A percentile compares a stretch with the other conserved stretches of the same genome.
Evolutionary conservation across 1,140 invertebrate genomes (phyloP).

Genomic region (Centruroides vittatus): DNA sequence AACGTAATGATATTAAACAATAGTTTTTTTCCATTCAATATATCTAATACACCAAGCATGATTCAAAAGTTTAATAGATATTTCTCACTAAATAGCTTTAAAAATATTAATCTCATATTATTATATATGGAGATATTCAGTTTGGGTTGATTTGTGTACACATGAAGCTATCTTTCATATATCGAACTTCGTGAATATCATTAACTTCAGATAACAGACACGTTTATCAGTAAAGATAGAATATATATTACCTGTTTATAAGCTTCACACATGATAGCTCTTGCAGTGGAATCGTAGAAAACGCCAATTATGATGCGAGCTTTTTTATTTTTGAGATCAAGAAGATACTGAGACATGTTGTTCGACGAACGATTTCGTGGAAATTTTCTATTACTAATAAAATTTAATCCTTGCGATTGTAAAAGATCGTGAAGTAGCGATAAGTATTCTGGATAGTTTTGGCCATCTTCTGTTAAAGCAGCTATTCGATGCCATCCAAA

Average conservation of each 20-base stretch:
- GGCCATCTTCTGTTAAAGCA: conserved; percentile 58
- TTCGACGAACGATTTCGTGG: conserved; percentile 28
- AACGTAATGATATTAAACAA: no score
- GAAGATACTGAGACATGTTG: conserved; percentile 42
- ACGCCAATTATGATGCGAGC: conserved; percentile 63
- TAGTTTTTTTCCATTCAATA: no score
- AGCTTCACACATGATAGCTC: conserved; percentile 59
- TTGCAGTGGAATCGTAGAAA: conserved; percentile 48
- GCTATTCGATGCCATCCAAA: conserved; percentile 55
- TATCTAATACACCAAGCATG: no score
- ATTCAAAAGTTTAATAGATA: no score
- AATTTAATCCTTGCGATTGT: conserved; percentile 42
- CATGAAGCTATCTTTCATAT: no score
- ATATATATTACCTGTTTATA: conserved; percentile 37
- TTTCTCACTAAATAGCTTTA: no score
- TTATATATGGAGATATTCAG: no score
- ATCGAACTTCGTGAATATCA: no score
- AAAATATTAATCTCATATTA: no score
- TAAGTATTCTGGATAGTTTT: conserved; percentile 66
- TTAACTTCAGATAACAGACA: no score
- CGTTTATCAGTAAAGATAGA: no score
- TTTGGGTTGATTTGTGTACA: no score
- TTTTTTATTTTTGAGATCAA: conserved; percentile 46
- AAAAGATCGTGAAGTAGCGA: conserved; percentile 50
- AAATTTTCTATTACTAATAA: conserved; percentile 56